Conservation (phyloP, 2,888 invertebrate species). For the Agrotis ipsilon region DNA sequence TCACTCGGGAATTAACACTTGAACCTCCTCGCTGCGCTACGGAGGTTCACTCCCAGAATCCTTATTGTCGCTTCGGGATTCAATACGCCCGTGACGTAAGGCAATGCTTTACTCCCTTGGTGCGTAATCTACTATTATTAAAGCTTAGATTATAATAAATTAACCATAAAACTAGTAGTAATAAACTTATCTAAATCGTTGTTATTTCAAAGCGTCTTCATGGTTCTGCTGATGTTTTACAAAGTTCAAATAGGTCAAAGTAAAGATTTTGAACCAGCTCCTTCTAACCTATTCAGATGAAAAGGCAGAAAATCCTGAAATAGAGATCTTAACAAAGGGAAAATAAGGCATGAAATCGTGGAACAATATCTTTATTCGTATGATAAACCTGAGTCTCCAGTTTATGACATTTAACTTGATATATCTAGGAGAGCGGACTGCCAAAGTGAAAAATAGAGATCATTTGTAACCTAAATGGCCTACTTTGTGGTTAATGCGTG, state of each 20-base stretch:
- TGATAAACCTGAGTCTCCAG: slow-evolving; percentile 41
- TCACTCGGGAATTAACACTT: no score
- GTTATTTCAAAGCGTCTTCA: background rate
- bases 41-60: no score
- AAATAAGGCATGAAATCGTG: slow-evolving; percentile 8
- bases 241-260: no score
- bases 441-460: slow-evolving; percentile 55
- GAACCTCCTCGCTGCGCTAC: no score
- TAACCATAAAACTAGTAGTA: background rate
- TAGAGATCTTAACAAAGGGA: slow-evolving; percentile 10
- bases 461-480: slow-evolving; percentile 53
- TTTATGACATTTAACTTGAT: slow-evolving; percentile 59
- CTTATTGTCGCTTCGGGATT: no score
- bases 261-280: background rate
- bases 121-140: no score
- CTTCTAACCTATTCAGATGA: background rate
- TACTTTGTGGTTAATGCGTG: slow-evolving; percentile 41
- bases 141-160: background rate
- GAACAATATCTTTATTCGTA: slow-evolving; percentile 13
- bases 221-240: no score
- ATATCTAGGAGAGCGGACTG: slow-evolving; percentile 47
- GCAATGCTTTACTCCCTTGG: no score
- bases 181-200: no score
- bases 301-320: background rate
- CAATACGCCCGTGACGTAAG: no score